These are phyloP conservation scores for Lepus oiostolus DNA, from an alignment of 2,797 vertebrate genomes.

Conservation along the genomic window DNA sequence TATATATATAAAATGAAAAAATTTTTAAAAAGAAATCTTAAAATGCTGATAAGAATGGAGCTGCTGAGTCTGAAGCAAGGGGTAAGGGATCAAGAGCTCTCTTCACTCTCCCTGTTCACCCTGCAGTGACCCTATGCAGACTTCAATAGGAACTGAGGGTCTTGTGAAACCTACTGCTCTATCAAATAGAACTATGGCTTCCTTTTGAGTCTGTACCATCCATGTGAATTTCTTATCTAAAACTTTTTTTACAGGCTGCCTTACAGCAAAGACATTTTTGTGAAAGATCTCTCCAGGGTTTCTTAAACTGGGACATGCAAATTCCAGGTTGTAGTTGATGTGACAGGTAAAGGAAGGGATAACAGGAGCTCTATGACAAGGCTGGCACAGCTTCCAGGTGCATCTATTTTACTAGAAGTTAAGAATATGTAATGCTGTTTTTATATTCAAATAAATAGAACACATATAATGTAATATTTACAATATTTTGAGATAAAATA, in stretches of 20 bases:
- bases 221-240: slow-evolving; percentile 1
- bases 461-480: background rate
- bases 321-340: background rate
- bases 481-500: background rate
- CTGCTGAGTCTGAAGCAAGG: background rate
- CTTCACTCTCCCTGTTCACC: background rate
- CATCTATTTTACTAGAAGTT: background rate
- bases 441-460: background rate
- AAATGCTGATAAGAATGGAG: background rate
- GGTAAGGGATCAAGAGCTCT: background rate
- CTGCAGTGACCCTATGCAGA: background rate
- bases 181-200: background rate
- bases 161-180: background rate
- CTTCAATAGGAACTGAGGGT: background rate
- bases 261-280: slow-evolving; percentile 1
- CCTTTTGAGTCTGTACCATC: background rate
- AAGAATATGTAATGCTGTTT: background rate
- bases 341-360: background rate
- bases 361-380: background rate
- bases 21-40: background rate
- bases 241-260: background rate
- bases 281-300: background rate
- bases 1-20: background rate
- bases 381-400: background rate
- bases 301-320: background rate